Conservation (phyloP, 2,113 vertebrate species). For the Ornithorhynchus anatinus region DNA sequence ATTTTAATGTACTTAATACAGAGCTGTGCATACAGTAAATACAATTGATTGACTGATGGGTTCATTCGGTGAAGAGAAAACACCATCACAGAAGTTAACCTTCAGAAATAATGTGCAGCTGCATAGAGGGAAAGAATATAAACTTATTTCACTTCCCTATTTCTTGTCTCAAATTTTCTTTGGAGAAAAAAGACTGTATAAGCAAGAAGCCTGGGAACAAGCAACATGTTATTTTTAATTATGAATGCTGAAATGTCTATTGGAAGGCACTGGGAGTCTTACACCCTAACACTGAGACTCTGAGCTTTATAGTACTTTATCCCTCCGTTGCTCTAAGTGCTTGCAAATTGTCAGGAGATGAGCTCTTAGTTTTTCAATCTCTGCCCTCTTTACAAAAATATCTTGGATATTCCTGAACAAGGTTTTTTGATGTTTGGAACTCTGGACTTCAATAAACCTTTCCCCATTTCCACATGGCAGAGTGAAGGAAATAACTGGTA, state of each 20-base stretch:
- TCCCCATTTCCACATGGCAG: constrained; percentile 54
- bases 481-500: constrained; percentile 65
- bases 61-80: no score
- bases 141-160: no score
- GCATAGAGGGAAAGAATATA: no score
- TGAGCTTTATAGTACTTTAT: constrained; percentile 41
- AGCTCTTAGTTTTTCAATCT: constrained; percentile 37
- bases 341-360: constrained; percentile 30
- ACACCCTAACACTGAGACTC: not conserved
- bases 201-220: no score
- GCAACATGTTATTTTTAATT: not conserved
- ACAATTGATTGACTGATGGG: no score
- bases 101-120: no score
- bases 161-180: no score
- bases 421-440: constrained; percentile 34
- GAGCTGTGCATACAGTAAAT: no score
- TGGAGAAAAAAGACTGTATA: no score
- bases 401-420: constrained; percentile 47
- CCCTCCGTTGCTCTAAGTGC: constrained; percentile 33
- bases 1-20: no score
- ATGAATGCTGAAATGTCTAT: not conserved
- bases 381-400: constrained; percentile 42
- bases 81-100: no score
- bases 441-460: constrained; percentile 44
- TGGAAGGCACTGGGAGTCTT: not conserved